These are phyloP conservation scores for Thymelicus sylvestris DNA, from an alignment of 2,888 invertebrate genomes.

Conservation along the genomic window DNA sequence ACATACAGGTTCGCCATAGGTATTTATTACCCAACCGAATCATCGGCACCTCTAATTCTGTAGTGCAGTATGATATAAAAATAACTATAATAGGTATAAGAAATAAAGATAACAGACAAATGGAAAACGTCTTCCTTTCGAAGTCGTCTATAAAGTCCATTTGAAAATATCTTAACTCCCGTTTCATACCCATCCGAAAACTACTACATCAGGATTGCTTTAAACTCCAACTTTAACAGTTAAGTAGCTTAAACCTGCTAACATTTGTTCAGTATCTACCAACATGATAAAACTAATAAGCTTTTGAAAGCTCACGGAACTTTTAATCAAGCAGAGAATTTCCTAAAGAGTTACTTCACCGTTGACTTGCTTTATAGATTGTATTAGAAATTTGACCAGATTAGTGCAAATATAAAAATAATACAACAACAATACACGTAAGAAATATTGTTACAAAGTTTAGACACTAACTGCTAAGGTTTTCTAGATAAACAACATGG, in stretches of 20 bases:
- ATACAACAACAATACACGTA: too few relatives aligned
- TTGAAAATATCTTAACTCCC: constrained; percentile 7
- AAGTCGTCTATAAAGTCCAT: neutral
- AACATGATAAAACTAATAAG: constrained; percentile 27
- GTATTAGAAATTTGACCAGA: neutral
- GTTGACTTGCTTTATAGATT: neutral
- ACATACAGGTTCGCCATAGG: too few relatives aligned
- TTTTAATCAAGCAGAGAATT: constrained; percentile 11
- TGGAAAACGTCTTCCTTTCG: too few relatives aligned
- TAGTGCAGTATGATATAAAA: too few relatives aligned
- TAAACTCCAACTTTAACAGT: constrained; percentile 17
- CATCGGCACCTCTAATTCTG: too few relatives aligned
- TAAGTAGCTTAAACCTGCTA: constrained; percentile 24
- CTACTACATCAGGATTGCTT: constrained; percentile 17
- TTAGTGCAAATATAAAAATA: neutral
- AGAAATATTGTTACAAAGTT: too few relatives aligned
- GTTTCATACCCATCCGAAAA: neutral
- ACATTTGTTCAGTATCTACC: constrained; percentile 20
- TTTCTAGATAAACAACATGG: too few relatives aligned
- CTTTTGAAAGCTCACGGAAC: constrained; percentile 17
- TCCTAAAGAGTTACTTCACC: neutral
- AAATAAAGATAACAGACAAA: too few relatives aligned
- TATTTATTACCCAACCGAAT: too few relatives aligned
- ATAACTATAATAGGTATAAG: too few relatives aligned
- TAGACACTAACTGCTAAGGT: too few relatives aligned